Conservation (phyloP, 2,113 vertebrate species). For the Podarcis cretensis region DNA sequence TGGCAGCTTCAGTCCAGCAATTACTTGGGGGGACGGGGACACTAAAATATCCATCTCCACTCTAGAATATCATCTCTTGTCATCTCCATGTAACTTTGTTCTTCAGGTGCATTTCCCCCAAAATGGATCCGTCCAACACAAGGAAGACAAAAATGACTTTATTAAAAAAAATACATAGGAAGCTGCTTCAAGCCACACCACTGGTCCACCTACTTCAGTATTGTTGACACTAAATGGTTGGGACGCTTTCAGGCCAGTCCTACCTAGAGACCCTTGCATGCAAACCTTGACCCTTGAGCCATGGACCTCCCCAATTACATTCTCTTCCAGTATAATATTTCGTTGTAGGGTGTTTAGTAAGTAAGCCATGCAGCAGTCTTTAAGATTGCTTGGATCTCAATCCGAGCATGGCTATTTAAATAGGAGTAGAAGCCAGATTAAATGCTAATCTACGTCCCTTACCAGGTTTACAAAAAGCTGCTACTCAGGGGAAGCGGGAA, state of each 20-base stretch:
- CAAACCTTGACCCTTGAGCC: no score
- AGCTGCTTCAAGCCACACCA: no score
- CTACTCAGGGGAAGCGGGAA: background rate
- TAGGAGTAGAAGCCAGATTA: background rate
- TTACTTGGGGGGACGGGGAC: no score
- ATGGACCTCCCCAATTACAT: background rate
- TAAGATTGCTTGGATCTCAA: background rate
- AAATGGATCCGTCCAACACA: background rate
- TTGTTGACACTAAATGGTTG: no score
- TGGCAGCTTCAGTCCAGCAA: no score
- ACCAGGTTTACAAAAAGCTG: background rate
- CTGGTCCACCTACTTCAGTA: no score
- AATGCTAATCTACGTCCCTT: background rate
- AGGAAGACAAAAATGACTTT: background rate
- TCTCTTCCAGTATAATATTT: background rate
- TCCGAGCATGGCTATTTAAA: background rate
- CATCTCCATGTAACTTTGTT: no score
- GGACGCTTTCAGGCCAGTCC: no score
- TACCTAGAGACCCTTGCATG: no score
- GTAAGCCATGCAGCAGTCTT: background rate
- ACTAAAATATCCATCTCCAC: background rate
- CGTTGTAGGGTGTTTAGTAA: background rate
- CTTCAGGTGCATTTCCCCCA: background rate
- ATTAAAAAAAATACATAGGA: background rate
- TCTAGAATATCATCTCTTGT: background rate